Evolutionary conservation across 2,113 vertebrate species (phyloP).

Genomic region (Pluvianellus socialis): DNA sequence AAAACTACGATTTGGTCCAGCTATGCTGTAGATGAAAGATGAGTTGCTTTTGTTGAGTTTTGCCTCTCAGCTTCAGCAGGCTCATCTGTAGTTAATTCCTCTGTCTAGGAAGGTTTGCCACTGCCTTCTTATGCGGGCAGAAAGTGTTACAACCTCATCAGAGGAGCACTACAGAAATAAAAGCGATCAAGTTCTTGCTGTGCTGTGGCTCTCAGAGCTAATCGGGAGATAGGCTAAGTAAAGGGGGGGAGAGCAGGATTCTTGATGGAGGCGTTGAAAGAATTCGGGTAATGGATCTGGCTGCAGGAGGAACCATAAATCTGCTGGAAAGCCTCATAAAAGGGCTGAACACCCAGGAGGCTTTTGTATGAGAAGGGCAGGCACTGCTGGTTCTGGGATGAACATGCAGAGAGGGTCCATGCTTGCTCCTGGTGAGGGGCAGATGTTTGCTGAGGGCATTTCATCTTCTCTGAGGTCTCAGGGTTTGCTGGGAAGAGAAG

Average conservation of each 20-base stretch:
- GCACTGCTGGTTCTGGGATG: not conserved
- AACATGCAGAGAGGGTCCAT: not conserved
- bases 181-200: not conserved
- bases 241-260: not conserved
- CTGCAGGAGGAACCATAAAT: conserved; percentile 5
- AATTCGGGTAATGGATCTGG: not conserved
- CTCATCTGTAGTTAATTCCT: not conserved
- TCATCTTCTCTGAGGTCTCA: not conserved
- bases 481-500: not conserved
- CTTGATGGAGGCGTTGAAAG: not conserved
- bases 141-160: not conserved
- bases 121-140: not conserved
- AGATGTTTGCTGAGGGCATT: not conserved
- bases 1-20: not conserved
- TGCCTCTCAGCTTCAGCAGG: not conserved
- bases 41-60: not conserved
- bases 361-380: not conserved
- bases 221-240: not conserved
- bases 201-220: not conserved
- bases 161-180: not conserved
- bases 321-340: not conserved
- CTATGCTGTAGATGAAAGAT: not conserved
- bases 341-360: not conserved
- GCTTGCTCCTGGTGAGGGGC: not conserved
- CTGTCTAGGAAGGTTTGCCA: not conserved